Evolutionary conservation across 2,797 vertebrate species (phyloP), one percentile per base, ranked within the genome.

Genomic region (Lepilemur ruficaudatus): DNA sequence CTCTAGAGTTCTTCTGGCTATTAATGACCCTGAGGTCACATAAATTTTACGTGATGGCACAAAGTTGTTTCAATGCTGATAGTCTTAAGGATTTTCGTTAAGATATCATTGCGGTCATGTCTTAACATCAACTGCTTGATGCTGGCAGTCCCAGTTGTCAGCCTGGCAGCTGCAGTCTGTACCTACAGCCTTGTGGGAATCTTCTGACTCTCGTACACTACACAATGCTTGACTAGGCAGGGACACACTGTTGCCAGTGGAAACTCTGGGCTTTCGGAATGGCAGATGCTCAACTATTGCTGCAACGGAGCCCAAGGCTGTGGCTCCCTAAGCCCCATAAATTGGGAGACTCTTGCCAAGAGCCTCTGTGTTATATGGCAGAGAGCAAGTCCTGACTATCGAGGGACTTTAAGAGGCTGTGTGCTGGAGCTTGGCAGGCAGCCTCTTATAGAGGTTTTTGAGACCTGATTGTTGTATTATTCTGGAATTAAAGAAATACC

Each of bases 401-500:
- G 65, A 69, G 96, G 52, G 86, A 81, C 48, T 48, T 69, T n/a
- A 70, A 46, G 52, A 43, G 82, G 25, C 46, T 90, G 12, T 75
- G 85, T 93, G 83, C 69, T 92, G 67, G 81, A 69, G 73, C 25
- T 35, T 89, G 97, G 95, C 88, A 95, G 85, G 30, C 41, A 93
- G 81, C 88, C 96, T 83, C 6, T 65, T 38, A 30, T 1, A 65
- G 72, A 88, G 32, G 1, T 55, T 93, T 94, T 79, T 80, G 35
- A 96, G 28, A 92, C 8, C 18, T 8, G 69, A 46, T 79, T 63
- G 76, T 83, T 72, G 25, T 14, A 70, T 76, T 91, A 55, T 82
- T 73, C 61, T 59, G 57, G 57, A 94, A 89, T 89, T 92, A 82
- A 96, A 96, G 76, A 96, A 96, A 92, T 86, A 75, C 28, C 17